A percentile compares a stretch with the other conserved stretches of the same genome.
phyloP scores from a whole-genome alignment of 2,888 invertebrate genomes.

The Meandrusa payeni region DNA sequence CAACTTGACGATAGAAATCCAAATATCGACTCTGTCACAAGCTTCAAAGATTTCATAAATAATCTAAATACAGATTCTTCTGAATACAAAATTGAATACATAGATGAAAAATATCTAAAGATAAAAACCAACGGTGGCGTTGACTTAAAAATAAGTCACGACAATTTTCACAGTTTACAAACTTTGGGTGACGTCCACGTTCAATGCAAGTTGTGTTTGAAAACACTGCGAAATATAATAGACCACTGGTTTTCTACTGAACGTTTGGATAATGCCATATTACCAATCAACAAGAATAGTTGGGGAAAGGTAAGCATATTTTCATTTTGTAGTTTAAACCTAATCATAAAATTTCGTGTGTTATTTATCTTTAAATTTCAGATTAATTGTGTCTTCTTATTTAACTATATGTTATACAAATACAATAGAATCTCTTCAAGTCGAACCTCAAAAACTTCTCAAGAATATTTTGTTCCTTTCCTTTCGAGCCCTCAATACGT shows the following conservation, averaged over 20 bases:
- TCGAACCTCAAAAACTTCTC: too few species aligned
- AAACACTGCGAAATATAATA: not conserved
- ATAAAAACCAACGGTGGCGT: conserved; percentile 1
- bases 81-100: conserved; percentile 1
- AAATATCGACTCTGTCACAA: not conserved
- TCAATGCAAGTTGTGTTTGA: conserved; percentile 10
- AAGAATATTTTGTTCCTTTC: too few species aligned
- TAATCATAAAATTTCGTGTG: too few species aligned
- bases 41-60: not conserved
- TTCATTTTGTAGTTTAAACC: too few species aligned
- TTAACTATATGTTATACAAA: too few species aligned
- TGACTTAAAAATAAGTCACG: not conserved
- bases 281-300: conserved; percentile 15
- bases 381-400: too few species aligned
- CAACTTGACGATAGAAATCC: not conserved
- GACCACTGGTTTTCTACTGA: conserved; percentile 1
- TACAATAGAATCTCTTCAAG: too few species aligned
- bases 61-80: not conserved
- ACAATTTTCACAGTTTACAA: conserved; percentile 13
- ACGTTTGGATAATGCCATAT: conserved; percentile 1
- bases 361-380: too few species aligned
- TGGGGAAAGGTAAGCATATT: conserved; percentile 12
- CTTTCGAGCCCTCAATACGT: too few species aligned
- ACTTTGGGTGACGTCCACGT: not conserved
- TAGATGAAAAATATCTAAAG: not conserved